Evolutionary conservation across 2,797 vertebrate genomes (phyloP).

Genomic region (Buceros bicornis): DNA sequence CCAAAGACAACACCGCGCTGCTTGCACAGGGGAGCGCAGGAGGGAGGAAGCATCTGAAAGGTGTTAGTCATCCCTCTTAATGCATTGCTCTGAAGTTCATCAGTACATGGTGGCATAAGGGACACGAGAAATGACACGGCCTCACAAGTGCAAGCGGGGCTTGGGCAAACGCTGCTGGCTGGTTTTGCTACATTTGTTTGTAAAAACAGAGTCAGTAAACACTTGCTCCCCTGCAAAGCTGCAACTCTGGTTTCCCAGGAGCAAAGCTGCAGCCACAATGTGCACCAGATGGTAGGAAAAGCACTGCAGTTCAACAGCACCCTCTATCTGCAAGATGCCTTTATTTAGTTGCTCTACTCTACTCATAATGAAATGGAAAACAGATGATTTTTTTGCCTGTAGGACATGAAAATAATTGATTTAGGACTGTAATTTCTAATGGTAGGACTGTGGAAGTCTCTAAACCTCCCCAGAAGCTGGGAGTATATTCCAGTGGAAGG

Average conservation of each 20-base stretch:
- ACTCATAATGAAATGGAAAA: conserved; percentile 1
- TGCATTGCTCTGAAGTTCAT: background rate
- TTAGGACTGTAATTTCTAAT: background rate
- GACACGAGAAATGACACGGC: background rate
- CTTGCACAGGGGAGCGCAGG: background rate
- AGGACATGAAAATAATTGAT: background rate
- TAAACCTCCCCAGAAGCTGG: background rate
- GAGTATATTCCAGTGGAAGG: background rate
- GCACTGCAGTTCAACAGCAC: conserved; percentile 59
- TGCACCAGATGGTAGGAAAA: background rate
- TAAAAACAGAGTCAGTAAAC: background rate
- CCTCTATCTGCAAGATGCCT: conserved; percentile 50
- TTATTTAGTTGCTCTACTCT: background rate
- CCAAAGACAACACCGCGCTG: background rate
- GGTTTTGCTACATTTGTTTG: background rate
- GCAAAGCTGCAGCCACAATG: background rate
- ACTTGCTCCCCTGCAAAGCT: background rate
- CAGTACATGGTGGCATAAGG: accelerated
- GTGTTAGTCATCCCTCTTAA: background rate
- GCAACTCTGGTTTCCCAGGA: background rate
- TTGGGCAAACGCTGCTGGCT: background rate
- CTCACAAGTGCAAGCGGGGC: background rate
- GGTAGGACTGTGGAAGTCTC: background rate
- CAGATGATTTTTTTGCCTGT: background rate
- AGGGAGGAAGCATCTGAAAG: background rate